Percentiles rank a stretch among this genome's conserved stretches.
Conservation (phyloP, 2,888 invertebrate genomes). For the Calameuta idolon region DNA sequence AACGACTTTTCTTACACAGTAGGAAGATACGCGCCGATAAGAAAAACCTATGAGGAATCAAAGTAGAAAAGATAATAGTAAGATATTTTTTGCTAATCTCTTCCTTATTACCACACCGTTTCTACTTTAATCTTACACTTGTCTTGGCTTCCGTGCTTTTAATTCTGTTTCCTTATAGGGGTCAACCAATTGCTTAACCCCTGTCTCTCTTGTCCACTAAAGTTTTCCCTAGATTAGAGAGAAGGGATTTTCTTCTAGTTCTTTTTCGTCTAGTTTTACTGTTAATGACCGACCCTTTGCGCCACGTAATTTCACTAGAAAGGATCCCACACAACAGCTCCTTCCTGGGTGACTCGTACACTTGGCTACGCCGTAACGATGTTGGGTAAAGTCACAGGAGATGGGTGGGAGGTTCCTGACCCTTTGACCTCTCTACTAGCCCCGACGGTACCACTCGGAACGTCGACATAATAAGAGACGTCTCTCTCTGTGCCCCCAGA, state of each 20-base stretch:
- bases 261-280: background rate
- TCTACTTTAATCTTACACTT: background rate
- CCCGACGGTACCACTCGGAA: slow-evolving; percentile 39
- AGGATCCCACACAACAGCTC: background rate
- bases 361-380: background rate
- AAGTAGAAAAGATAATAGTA: background rate
- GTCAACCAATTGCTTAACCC: background rate
- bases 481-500: background rate
- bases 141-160: background rate
- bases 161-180: background rate
- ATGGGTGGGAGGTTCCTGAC: slow-evolving; percentile 31
- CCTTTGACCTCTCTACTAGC: slow-evolving; percentile 44
- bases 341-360: background rate
- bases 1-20: slow-evolving; percentile 29
- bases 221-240: background rate
- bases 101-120: background rate
- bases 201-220: background rate
- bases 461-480: background rate
- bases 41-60: background rate
- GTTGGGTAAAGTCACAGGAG: slow-evolving; percentile 2
- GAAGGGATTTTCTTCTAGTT: background rate
- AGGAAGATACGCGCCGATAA: slow-evolving; percentile 1
- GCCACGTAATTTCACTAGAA: background rate
- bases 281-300: background rate
- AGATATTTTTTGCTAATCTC: background rate